Conservation (phyloP, 2,113 vertebrate genomes). For the Bungarus multicinctus region DNA sequence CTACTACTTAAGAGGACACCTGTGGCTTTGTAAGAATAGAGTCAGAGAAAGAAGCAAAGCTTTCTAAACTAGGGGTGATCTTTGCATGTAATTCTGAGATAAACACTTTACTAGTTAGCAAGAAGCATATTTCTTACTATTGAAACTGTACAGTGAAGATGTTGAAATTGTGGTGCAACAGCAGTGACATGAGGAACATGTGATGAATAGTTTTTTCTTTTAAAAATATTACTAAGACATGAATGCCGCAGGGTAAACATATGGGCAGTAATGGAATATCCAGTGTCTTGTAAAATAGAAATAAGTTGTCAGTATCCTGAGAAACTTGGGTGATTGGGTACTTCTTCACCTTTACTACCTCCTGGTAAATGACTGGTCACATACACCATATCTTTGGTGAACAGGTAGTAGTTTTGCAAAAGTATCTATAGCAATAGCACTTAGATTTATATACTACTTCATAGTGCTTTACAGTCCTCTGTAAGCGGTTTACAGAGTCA, state of each 20-base stretch:
- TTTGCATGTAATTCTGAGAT: not conserved
- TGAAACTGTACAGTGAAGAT: not conserved
- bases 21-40: not conserved
- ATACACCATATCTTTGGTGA: not conserved
- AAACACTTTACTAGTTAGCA: not conserved
- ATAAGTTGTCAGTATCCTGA: not conserved
- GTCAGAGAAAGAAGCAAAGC: constrained; percentile 6
- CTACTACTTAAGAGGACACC: constrained; percentile 38
- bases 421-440: not conserved
- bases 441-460: too few species aligned
- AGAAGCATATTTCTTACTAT: accelerated
- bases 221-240: not conserved
- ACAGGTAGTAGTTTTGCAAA: not conserved
- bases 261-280: not conserved
- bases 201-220: not conserved
- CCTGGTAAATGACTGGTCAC: not conserved
- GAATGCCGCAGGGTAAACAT: not conserved
- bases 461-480: too few species aligned
- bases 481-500: too few species aligned
- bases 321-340: not conserved
- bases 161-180: not conserved
- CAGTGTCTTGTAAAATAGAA: not conserved
- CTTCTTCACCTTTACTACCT: not conserved
- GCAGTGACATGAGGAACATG: not conserved
- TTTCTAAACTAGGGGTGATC: not conserved